phyloP scores from a whole-genome alignment of 1,140 invertebrate genomes.

The Grapholita molesta region DNA sequence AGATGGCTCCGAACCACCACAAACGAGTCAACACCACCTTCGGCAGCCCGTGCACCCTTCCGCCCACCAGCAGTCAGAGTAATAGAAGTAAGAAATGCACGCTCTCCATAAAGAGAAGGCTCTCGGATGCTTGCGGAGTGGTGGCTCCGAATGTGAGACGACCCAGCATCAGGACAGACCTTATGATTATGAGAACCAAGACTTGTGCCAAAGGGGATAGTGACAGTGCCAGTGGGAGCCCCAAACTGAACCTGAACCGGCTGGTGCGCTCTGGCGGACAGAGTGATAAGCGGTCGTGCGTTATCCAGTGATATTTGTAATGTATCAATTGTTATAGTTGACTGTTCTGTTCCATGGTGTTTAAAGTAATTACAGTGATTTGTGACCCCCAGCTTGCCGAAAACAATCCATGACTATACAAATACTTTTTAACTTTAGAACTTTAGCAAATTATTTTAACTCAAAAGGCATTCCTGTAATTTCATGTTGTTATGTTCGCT shows the following conservation, averaged over 20 bases:
- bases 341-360: neutral
- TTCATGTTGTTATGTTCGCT: too few species aligned
- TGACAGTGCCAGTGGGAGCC: conserved; percentile 72
- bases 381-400: too few species aligned
- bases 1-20: conserved; percentile 94
- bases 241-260: conserved; percentile 71
- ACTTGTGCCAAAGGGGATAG: conserved; percentile 84
- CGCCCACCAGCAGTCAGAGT: conserved; percentile 80
- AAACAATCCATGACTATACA: too few species aligned
- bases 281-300: conserved; percentile 65
- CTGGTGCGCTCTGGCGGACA: conserved; percentile 60
- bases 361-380: neutral
- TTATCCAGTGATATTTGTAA: conserved; percentile 61
- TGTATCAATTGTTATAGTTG: neutral
- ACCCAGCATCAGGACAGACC: conserved; percentile 90
- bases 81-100: conserved; percentile 85
- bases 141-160: conserved; percentile 90
- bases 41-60: conserved; percentile 84
- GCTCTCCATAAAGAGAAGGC: conserved; percentile 86
- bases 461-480: too few species aligned
- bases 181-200: conserved; percentile 91
- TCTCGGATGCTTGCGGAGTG: conserved; percentile 91
- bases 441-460: too few species aligned
- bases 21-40: conserved; percentile 84
- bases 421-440: too few species aligned